These are phyloP conservation scores for Pipistrellus pipistrellus DNA, from an alignment of 2,797 vertebrate species.

Conservation along the genomic window DNA sequence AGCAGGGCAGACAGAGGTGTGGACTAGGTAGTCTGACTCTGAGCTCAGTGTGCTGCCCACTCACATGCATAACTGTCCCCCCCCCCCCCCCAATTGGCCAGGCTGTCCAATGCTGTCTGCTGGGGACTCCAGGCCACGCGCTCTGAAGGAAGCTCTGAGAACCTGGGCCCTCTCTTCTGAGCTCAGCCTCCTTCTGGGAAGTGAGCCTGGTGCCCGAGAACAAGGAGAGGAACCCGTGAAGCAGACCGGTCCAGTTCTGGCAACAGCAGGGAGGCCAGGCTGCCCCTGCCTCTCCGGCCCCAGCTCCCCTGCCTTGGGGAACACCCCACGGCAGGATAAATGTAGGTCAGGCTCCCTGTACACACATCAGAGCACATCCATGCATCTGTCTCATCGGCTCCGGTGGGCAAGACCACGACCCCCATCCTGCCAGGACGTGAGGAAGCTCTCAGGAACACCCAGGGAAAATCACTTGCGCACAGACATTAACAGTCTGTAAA, in stretches of 20 bases:
- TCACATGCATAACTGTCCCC: not conserved
- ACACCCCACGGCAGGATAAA: not conserved
- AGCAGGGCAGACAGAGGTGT: not conserved
- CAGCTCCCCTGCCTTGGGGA: not conserved
- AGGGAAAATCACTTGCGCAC: slow-evolving; percentile 1
- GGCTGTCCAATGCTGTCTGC: not conserved
- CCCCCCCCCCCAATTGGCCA: not conserved
- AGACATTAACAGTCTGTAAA: not conserved
- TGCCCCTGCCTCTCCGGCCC: not conserved
- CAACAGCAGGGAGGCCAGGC: not conserved
- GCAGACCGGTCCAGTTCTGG: not conserved
- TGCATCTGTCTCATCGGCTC: not conserved
- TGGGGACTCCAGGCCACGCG: not conserved
- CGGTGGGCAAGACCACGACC: not conserved
- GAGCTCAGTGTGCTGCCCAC: not conserved
- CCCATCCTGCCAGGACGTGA: not conserved
- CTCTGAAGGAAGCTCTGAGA: slow-evolving; percentile 11
- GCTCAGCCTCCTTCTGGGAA: not conserved
- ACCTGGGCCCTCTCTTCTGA: not conserved
- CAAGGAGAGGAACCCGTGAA: not conserved
- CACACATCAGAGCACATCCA: not conserved
- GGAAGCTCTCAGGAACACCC: not conserved
- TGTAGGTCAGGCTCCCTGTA: not conserved
- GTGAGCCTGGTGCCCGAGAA: not conserved
- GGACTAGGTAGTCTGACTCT: not conserved